phyloP scores from a whole-genome alignment of 2,888 invertebrate genomes.

The Drosophila nigricruria region DNA sequence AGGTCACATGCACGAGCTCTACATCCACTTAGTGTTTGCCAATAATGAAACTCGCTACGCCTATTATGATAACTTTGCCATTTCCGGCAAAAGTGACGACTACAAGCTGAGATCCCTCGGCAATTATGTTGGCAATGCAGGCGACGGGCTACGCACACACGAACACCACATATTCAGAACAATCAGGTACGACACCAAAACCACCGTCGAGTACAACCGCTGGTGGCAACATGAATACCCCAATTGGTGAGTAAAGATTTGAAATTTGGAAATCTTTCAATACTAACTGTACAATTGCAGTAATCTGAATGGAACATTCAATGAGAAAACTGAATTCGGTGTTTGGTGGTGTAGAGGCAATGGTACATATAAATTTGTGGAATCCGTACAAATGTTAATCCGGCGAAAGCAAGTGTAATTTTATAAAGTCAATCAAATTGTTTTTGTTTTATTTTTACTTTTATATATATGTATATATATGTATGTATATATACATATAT shows the following conservation, averaged over 20 bases:
- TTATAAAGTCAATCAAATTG: not conserved
- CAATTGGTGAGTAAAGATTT: conserved; percentile 22
- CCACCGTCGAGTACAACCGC: conserved; percentile 26
- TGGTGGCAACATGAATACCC: conserved; percentile 41
- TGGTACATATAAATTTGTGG: conserved; percentile 18
- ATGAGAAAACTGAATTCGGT: conserved; percentile 30
- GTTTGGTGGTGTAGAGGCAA: conserved; percentile 44
- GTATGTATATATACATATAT: not conserved
- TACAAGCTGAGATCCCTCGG: conserved; percentile 36
- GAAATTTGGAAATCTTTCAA: not conserved
- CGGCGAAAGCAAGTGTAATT: conserved; percentile 28
- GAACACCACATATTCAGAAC: conserved; percentile 31
- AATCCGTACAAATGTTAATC: conserved; percentile 43
- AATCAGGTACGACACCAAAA: conserved; percentile 10
- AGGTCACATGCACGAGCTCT: conserved; percentile 36
- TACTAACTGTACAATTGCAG: conserved; percentile 1
- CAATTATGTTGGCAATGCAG: conserved; percentile 35
- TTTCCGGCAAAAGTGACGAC: conserved; percentile 29
- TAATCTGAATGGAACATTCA: conserved; percentile 36
- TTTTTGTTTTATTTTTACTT: conserved; percentile 2
- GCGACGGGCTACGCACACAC: conserved; percentile 35
- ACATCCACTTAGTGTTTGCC: conserved; percentile 33
- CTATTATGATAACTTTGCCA: conserved; percentile 38
- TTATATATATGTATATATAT: not conserved
- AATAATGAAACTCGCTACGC: conserved; percentile 33